Base-by-base conservation (phyloP, 1,140 invertebrate genomes). In the Eriosoma lanigerum region DNA sequence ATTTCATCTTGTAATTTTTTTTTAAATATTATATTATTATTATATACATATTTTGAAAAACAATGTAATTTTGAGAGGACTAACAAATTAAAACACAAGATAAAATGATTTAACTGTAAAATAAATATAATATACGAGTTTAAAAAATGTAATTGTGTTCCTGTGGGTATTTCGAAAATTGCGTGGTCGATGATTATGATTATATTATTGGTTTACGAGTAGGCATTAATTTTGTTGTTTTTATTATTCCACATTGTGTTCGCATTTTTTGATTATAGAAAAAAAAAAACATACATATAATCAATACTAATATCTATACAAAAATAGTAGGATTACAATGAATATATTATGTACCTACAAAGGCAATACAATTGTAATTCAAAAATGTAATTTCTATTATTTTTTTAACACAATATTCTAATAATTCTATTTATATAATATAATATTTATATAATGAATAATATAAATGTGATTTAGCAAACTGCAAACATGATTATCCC, bases 151-250 rank as follows among this genome's bases (percentile, higher is more conserved):
- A 62, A 32, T 32, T 38, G 17, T 64, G 32, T 64, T 64, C 32
- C 32, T 64, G 62, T 9, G 32, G 3, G 32, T 64, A 38, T 64
- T 1, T 38, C 62, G 29, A 64, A 64, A 38, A 17, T n/a, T n/a
- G n/a, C n/a, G n/a, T n/a, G n/a, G 29, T 64, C 29, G 17, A 19
- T 64, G 32, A 32, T 38, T 6, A 32, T 64, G 19, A 64, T 60
- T 64, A 64, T 64, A 64, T 64, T 38, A 29, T 64, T 64, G 17
- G 29, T 64, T 64, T 19, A 32, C 32, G 17, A 32, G n/a, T 64
- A 64, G 32, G 15, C 32, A 64, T 64, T 64, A 29, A 64, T 32
- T 64, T 32, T 64, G n/a, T 12, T 64, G 32, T 64, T 58, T 56
- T 64, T 64, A 32, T 17, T 64, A 32, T 64, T 19, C 29, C 60